phyloP scores from a whole-genome alignment of 2,888 invertebrate genomes.

The Cheiracanthium punctorium region DNA sequence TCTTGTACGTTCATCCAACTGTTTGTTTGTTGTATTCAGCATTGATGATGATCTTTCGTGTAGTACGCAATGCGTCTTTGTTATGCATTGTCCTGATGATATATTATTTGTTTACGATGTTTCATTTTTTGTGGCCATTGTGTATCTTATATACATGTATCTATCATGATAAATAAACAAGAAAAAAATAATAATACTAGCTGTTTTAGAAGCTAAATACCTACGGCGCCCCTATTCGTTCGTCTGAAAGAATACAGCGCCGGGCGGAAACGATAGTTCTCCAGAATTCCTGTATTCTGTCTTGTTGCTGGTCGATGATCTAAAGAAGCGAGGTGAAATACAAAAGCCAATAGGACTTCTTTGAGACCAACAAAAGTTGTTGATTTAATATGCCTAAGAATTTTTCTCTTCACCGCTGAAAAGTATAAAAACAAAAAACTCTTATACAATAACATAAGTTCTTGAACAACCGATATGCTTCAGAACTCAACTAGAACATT shows the following conservation, averaged over 20 bases:
- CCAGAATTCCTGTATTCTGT: neutral
- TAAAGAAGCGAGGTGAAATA: constrained; percentile 1
- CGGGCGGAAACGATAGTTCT: neutral
- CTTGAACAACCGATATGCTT: constrained; percentile 32
- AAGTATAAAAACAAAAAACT: constrained; percentile 25
- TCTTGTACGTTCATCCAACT: constrained; percentile 57
- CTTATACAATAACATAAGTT: constrained; percentile 2
- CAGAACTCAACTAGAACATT: constrained; percentile 33
- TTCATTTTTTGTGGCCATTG: constrained; percentile 58
- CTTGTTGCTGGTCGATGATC: neutral
- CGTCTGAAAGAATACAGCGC: neutral
- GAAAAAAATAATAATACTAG: constrained; percentile 46
- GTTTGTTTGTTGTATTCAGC: constrained; percentile 53
- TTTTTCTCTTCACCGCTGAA: constrained; percentile 1
- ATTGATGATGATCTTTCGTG: constrained; percentile 18
- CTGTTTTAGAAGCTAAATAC: constrained; percentile 43
- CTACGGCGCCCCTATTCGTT: constrained; percentile 9
- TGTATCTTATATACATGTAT: constrained; percentile 64
- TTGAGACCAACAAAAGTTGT: neutral
- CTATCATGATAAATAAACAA: constrained; percentile 31
- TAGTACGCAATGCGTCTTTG: constrained; percentile 42
- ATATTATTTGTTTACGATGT: constrained; percentile 41
- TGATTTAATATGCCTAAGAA: constrained; percentile 40
- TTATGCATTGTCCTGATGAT: constrained; percentile 45
- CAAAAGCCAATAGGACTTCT: constrained; percentile 2